Base-by-base conservation (phyloP, 1,140 invertebrate genomes). In the Luehdorfia chinensis region DNA sequence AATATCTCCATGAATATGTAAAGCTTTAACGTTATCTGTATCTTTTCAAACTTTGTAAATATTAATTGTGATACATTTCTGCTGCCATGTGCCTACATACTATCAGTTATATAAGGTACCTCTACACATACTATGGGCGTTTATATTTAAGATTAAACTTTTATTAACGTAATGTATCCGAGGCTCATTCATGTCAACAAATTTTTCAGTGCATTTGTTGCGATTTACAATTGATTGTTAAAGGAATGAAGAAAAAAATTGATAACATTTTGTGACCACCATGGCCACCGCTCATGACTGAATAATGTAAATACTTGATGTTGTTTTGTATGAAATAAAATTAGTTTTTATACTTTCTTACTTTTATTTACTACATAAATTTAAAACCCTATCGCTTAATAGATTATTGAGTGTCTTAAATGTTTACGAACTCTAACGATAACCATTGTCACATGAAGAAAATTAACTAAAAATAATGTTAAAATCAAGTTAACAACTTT, bases 301-400 rank as follows among this genome's bases (percentile, higher is more conserved):
- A 83, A 83, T 77, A 81, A 67, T 84, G 78, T 85, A 85, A 79
- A 80, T 83, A 84, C 62, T 57, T 66, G 47, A 69, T 18, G 55
- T 69, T 78, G 70, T 81, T 80, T 83, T 79, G 63, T 76, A 77
- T 71, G 67, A 71, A 76, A 84, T 77, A 75, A 84, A 75, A 68
- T 56, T 72, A 76, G 59, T 74, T 75, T 80, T 73, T 68, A 62
- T 64, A 66, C 12, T 37, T 45, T 30, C 37, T 28, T 53, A n/a
- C 18, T 53, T 56, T 53, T 47, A 52, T 47, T 60, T 44, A 31
- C 12, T 34, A 51, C 47, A 14, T 41, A 31, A 7, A 21, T 15
- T 16, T 33, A 19, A 27, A 34, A 12, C 9, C 23, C 23, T 13
- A 31, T 11, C 11, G 1, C 28, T 13, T 31, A 28, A 7, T 21